Percentiles rank a stretch among this genome's conserved stretches.
Evolutionary conservation across 1,140 invertebrate species (phyloP).

Genomic region (Pemphigus obesinymphae): DNA sequence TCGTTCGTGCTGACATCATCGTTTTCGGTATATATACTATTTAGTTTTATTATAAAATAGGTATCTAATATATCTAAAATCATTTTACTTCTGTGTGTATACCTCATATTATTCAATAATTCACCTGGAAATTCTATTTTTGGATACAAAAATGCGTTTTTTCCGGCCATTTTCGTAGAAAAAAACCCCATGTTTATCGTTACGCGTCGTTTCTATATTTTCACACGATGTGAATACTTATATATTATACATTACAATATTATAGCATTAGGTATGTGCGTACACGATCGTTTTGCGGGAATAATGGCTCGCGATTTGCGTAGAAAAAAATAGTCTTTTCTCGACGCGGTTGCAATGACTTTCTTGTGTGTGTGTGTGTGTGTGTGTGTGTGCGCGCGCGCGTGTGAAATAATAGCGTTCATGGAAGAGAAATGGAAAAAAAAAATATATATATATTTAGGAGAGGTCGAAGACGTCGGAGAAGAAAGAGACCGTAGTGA

Average conservation of each 20-base stretch:
- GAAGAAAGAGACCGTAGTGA: slow-evolving; percentile 19
- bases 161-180: too few relatives aligned
- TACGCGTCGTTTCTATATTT: not conserved
- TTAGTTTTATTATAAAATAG: too few relatives aligned
- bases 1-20: too few relatives aligned
- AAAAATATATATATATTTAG: not conserved
- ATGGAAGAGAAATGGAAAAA: not conserved
- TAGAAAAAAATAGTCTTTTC: not conserved
- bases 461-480: not conserved
- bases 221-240: not conserved
- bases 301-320: not conserved
- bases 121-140: too few relatives aligned
- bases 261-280: not conserved
- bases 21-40: too few relatives aligned
- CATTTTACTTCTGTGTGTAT: too few relatives aligned
- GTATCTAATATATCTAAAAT: too few relatives aligned
- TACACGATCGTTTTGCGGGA: too few relatives aligned
- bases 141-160: too few relatives aligned
- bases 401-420: not conserved
- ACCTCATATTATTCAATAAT: too few relatives aligned
- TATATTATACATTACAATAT: not conserved
- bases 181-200: too few relatives aligned
- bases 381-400: not conserved
- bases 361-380: too few relatives aligned
- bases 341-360: not conserved